Evolutionary conservation across 2,113 vertebrate species (phyloP).

Genomic region (Dunckerocampus dactyliophorus): DNA sequence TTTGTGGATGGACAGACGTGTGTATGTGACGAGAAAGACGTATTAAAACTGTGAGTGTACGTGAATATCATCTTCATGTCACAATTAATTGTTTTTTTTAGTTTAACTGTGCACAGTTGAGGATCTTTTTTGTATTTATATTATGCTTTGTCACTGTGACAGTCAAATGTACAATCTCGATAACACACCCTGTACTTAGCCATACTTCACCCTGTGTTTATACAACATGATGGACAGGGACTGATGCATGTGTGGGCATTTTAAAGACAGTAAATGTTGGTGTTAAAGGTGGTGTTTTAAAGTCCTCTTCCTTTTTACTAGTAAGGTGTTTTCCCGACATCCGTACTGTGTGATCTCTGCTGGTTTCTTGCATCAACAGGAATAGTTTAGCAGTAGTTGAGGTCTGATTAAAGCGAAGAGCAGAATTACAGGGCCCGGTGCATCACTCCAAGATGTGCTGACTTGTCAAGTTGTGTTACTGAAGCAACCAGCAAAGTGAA

Average conservation of each 20-base stretch:
- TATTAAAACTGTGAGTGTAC: too few species aligned
- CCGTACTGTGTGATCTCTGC: constrained; percentile 38
- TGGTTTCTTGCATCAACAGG: constrained; percentile 9
- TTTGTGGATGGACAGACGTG: too few species aligned
- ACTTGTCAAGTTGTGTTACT: background rate
- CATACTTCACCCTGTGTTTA: background rate
- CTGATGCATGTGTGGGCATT: constrained; percentile 13
- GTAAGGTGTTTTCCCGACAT: constrained; percentile 54
- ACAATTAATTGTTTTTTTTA: too few species aligned
- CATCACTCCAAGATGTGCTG: constrained; percentile 1
- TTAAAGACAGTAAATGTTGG: constrained; percentile 8
- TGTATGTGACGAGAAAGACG: too few species aligned
- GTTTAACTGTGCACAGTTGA: background rate
- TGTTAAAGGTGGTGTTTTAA: constrained; percentile 28
- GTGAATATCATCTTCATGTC: background rate
- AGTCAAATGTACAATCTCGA: too few species aligned
- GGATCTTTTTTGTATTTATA: too few species aligned
- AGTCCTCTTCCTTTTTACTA: constrained; percentile 25
- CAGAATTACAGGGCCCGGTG: constrained; percentile 42
- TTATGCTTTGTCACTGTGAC: background rate
- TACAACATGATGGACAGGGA: background rate
- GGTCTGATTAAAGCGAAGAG: constrained; percentile 41
- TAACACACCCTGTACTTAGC: background rate
- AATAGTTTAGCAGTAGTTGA: constrained; percentile 1
- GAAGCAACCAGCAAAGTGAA: background rate